A percentile compares a stretch with the other conserved stretches of the same genome.
phyloP scores from a whole-genome alignment of 92 coral and sea anemone species.

The Zoanthus gigantus region DNA sequence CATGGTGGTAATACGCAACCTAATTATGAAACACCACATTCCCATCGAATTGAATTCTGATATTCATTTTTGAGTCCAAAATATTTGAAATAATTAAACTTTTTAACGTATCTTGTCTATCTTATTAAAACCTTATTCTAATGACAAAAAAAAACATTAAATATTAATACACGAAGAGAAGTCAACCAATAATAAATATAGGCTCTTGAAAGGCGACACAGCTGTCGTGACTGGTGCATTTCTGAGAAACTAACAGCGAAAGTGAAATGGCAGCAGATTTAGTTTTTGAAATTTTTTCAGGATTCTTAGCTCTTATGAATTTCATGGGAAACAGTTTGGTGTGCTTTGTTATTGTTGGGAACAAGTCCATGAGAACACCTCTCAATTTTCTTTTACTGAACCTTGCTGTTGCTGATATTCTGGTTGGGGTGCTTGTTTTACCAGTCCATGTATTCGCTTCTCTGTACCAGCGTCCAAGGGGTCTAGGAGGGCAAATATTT shows the following conservation, averaged over 20 bases:
- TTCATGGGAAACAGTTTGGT: conserved; percentile 22
- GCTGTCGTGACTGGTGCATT: too few species aligned
- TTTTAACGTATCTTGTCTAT: too few species aligned
- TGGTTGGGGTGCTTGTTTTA: background rate
- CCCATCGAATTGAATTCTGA: too few species aligned
- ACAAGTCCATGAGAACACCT: conserved; percentile 21
- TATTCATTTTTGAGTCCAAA: too few species aligned
- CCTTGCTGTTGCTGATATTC: conserved; percentile 21
- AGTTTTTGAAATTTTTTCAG: background rate
- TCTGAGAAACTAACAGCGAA: background rate
- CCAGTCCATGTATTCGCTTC: background rate
- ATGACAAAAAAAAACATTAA: too few species aligned
- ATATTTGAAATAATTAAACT: too few species aligned
- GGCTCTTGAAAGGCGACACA: too few species aligned
- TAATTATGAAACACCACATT: too few species aligned
- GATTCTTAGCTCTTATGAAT: background rate
- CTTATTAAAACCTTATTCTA: too few species aligned
- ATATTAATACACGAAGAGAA: too few species aligned
- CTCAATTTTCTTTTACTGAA: conserved; percentile 14
- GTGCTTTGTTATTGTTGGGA: background rate
- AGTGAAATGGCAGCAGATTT: background rate
- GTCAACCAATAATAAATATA: too few species aligned
- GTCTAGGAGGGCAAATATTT: background rate
- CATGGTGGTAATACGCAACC: too few species aligned
- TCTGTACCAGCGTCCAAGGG: background rate